Conservation (phyloP, 2,113 vertebrate species). For the Charina bottae region DNA sequence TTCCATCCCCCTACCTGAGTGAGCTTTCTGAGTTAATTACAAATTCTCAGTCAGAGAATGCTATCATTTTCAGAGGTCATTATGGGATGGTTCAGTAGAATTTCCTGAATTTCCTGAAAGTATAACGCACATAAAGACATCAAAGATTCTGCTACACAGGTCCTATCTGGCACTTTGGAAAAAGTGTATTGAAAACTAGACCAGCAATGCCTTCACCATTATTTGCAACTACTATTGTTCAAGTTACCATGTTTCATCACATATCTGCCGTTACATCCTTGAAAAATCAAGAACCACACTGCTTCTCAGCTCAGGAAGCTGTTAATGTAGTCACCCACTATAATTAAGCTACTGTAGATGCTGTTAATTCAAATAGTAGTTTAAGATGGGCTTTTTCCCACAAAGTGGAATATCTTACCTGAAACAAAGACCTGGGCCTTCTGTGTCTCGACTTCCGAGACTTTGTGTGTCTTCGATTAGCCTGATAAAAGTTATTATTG, state of each 20-base stretch:
- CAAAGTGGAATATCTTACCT: conserved; percentile 35
- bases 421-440: conserved; percentile 32
- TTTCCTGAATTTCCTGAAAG: too few relatives aligned
- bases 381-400: background rate
- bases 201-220: background rate
- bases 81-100: too few relatives aligned
- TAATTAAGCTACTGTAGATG: background rate
- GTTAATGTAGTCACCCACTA: background rate
- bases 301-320: background rate
- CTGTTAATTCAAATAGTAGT: background rate
- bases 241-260: background rate
- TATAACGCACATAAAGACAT: background rate
- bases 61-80: background rate
- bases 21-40: background rate
- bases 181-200: background rate
- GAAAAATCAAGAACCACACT: background rate
- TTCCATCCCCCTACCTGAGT: background rate
- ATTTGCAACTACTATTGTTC: background rate
- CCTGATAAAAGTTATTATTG: conserved; percentile 35
- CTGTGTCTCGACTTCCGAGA: conserved; percentile 32
- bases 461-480: conserved; percentile 28
- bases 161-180: background rate
- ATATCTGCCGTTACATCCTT: background rate
- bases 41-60: background rate
- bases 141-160: too few relatives aligned